phyloP scores from a whole-genome alignment of 2,113 vertebrate species.

The Sphyrna mokarran region DNA sequence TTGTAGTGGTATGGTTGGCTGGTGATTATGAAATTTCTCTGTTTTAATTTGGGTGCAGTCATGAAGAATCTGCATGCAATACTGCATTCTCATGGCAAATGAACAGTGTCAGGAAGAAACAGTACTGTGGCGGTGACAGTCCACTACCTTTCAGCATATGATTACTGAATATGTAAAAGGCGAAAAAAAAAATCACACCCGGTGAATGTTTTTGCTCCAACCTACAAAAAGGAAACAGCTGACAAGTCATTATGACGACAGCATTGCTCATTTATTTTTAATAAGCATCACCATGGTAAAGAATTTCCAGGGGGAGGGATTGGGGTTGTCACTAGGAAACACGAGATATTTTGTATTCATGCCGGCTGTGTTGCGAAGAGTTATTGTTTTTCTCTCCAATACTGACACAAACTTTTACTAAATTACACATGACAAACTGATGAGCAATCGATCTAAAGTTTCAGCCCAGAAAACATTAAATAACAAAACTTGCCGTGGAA shows the following conservation, averaged over 20 bases:
- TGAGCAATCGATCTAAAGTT: background rate
- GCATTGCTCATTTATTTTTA: slow-evolving; percentile 35
- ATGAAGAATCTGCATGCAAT: background rate
- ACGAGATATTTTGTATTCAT: background rate
- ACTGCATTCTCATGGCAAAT: background rate
- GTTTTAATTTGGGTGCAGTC: background rate
- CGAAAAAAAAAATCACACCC: background rate
- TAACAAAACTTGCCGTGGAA: background rate
- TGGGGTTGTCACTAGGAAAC: slow-evolving; percentile 15
- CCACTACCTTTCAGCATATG: background rate
- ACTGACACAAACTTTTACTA: background rate
- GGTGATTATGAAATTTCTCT: background rate
- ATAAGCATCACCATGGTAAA: slow-evolving; percentile 26
- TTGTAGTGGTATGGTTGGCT: background rate
- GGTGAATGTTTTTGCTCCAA: background rate
- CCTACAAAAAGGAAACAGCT: background rate
- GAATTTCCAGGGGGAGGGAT: background rate
- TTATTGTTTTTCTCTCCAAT: too few relatives aligned
- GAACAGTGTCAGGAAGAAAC: background rate
- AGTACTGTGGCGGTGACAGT: background rate
- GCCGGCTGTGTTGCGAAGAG: background rate
- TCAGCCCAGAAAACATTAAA: background rate
- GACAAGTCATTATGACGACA: slow-evolving; percentile 17
- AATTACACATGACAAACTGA: background rate
- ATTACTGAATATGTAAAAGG: background rate